phyloP scores from a whole-genome alignment of 2,113 vertebrate genomes.

The Cathartes aura region DNA sequence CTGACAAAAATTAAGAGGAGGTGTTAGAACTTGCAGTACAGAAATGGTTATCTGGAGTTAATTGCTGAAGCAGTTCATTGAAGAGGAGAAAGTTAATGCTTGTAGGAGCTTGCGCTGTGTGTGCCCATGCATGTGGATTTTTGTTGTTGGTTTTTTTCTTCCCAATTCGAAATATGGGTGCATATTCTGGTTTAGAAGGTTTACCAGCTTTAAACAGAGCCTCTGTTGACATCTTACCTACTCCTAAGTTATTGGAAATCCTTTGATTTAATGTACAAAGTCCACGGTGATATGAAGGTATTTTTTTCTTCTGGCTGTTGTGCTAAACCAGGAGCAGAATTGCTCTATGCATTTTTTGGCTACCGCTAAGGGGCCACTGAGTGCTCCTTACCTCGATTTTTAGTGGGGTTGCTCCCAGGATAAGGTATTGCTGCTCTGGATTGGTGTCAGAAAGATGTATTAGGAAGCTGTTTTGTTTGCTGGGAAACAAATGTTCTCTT shows the following conservation, averaged over 20 bases:
- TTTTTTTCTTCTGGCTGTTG: neutral
- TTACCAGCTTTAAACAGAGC: neutral
- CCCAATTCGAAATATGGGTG: neutral
- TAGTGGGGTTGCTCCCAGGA: neutral
- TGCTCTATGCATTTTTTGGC: neutral
- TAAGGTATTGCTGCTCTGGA: neutral
- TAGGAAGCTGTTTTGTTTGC: neutral
- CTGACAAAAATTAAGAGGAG: neutral
- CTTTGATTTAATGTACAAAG: neutral
- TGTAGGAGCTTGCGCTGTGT: neutral
- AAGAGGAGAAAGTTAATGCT: neutral
- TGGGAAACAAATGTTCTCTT: neutral
- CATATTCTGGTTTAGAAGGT: neutral
- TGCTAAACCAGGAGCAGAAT: neutral
- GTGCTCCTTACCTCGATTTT: neutral
- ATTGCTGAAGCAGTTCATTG: neutral
- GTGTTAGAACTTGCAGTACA: neutral
- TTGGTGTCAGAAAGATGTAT: neutral
- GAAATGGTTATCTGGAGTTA: neutral
- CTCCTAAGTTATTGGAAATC: neutral
- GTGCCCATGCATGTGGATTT: neutral
- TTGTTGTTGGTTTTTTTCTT: neutral
- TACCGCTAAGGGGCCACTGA: neutral
- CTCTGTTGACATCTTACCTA: neutral
- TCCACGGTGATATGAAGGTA: neutral